Evolutionary conservation across 2,888 invertebrate genomes (phyloP).

Genomic region (Amblyjoppa fuscipennis): DNA sequence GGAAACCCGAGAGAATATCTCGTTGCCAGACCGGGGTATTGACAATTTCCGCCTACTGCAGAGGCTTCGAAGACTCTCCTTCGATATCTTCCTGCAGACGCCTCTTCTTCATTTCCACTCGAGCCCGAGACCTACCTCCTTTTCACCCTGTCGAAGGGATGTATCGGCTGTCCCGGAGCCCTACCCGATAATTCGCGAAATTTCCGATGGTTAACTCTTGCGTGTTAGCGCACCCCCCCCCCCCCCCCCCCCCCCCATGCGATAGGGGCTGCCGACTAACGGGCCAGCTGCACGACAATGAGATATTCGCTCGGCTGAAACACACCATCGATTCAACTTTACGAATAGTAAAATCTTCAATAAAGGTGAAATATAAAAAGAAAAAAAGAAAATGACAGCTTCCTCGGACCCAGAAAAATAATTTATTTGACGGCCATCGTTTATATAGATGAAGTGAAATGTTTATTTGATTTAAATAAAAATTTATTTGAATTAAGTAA

Average conservation of each 20-base stretch:
- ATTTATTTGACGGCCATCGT: neutral
- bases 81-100: slow-evolving; percentile 29
- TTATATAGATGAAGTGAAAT: no score
- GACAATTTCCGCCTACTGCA: slow-evolving; percentile 71
- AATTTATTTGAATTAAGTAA: no score
- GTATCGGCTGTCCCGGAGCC: slow-evolving; percentile 50
- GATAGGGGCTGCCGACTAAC: slow-evolving; percentile 17
- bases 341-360: neutral
- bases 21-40: slow-evolving; percentile 56
- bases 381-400: no score
- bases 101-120: slow-evolving; percentile 21
- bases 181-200: slow-evolving; percentile 63
- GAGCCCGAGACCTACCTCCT: slow-evolving; percentile 8
- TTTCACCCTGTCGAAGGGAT: slow-evolving; percentile 2
- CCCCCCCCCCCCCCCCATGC: slow-evolving; percentile 41
- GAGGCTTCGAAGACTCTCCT: slow-evolving; percentile 53
- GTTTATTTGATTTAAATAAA: no score
- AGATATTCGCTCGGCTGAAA: neutral
- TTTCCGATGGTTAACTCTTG: slow-evolving; percentile 62
- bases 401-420: neutral
- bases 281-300: slow-evolving; percentile 18
- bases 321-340: slow-evolving; percentile 16
- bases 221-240: slow-evolving; percentile 32
- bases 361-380: neutral
- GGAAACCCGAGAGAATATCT: slow-evolving; percentile 56